Evolutionary conservation across 1,140 invertebrate species (phyloP).

Genomic region (Drosophila littoralis): DNA sequence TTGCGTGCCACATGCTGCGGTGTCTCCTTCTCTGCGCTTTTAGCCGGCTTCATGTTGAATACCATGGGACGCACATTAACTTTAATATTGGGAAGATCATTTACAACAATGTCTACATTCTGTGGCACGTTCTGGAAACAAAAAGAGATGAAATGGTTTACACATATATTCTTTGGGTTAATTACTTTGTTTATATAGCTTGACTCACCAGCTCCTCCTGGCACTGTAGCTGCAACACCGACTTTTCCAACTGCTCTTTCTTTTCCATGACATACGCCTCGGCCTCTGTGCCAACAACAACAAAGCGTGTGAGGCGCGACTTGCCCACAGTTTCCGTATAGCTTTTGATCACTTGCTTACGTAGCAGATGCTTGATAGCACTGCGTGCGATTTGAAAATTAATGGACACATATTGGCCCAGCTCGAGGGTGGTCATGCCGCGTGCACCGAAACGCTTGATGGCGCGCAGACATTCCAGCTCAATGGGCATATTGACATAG

Average conservation of each 20-base stretch:
- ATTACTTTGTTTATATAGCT: no score
- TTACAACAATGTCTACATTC: constrained; percentile 32
- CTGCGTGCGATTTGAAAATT: constrained; percentile 47
- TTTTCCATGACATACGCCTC: not conserved
- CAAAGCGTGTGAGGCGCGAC: constrained; percentile 51
- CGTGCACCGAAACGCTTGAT: constrained; percentile 62
- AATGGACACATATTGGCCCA: constrained; percentile 53
- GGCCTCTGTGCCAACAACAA: constrained; percentile 26
- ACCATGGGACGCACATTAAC: constrained; percentile 27
- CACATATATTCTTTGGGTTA: no score
- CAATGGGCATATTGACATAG: constrained; percentile 67
- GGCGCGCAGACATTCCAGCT: constrained; percentile 60
- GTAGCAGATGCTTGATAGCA: constrained; percentile 48
- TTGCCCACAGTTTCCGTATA: constrained; percentile 68
- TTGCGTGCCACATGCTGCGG: constrained; percentile 49
- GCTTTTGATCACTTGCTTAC: constrained; percentile 36
- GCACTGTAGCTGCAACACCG: constrained; percentile 46
- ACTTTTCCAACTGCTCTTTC: constrained; percentile 22
- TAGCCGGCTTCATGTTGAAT: constrained; percentile 28
- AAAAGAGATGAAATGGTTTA: no score
- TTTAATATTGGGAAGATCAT: constrained; percentile 59
- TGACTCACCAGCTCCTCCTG: constrained; percentile 62
- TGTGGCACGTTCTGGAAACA: constrained; percentile 35
- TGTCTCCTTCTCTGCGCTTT: constrained; percentile 30
- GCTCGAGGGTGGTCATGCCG: constrained; percentile 58